Base-by-base conservation (phyloP, 2,888 invertebrate species). In the Amiota communis region DNA sequence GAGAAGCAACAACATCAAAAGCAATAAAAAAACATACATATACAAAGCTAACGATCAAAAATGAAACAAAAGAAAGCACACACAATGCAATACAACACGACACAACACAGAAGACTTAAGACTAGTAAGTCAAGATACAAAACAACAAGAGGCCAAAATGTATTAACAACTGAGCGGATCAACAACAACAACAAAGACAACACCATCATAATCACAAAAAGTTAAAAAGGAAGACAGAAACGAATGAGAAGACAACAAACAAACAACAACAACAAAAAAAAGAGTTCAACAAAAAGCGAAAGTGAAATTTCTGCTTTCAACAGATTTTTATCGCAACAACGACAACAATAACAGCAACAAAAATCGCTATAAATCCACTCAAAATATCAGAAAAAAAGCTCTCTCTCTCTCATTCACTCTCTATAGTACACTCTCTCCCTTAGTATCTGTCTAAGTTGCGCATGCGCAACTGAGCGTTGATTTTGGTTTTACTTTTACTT, bases 221-320 rank as follows among this genome's bases (percentile, higher is more conserved):
- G 72, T 74, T 64, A 9, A 63, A 74, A 75, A n/a, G 20, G 72
- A 78, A 76, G 70, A 47, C n/a, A 67, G 73, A 57, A 73, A 77
- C 70, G 59, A 75, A 78, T 72, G 72, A 57, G 11, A 72, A 75
- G 63, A n/a, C 72, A n/a, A n/a, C n/a, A n/a, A n/a, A n/a, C n/a
- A n/a, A n/a, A n/a, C n/a, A n/a, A 71, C 71, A 71, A 23, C 15
- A 64, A 70, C 11, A 71, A 59, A 46, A 70, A 75, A 72, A 72
- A 23, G 70, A 9, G 70, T 67, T 73, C 77, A 78, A 78, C 53
- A 75, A 84, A 88, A 89, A 89, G 85, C 88, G 89, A 89, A 89
- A 89, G 89, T 89, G 89, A 89, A 89, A 89, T 87, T 88, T 89
- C 86, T 81, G 86, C 86, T 85, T 87, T 85, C 81, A 79, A 83